Evolutionary conservation across 1,140 invertebrate genomes (phyloP), one percentile per base, ranked within the genome.

Genomic region (Brachionus paranguensis): DNA sequence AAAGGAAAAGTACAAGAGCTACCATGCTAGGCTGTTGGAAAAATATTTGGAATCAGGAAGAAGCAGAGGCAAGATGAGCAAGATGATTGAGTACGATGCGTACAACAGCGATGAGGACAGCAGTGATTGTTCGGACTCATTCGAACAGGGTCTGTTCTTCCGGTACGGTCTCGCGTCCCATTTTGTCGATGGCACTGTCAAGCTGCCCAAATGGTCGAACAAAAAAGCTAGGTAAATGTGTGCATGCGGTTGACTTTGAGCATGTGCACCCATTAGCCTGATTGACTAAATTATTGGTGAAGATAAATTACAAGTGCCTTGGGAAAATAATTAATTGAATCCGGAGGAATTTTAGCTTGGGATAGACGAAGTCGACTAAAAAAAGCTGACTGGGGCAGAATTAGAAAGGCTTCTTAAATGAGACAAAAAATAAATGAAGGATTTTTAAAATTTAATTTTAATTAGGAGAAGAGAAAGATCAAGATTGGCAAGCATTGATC

Each of bases 1-100:
- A 76, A 76, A 76, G 27, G 43, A 76, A 76, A 76, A 76, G n/a
- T 76, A 76, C 43, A 76, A 76, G 27, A 76, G 43, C 33, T 76
- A 50, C 43, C 72, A 76, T 76, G 20, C 27, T 6, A 76, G 47
- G 11, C 14, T 76, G 47, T 33, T 76, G 47, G 72, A 76, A 27
- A 76, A 76, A n/a, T 76, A 76, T 76, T 50, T 76, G 11, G 72
- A 76, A 29, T 45, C 45, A 12, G 72, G 72, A 12, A 50, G 41
- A 76, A 76, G 72, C 43, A 76, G 72, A 29, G 72, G 72, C 14
- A 76, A 76, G 27, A 76, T 76, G 72, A 76, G 17, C 10, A 76
- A 76, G n/a, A 50, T 50, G 41, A 3, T 24, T 24, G 72, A 76
- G 8, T 76, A 27, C 27, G 47, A 76, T 50, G 43, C 72, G 3